phyloP scores from a whole-genome alignment of 2,113 vertebrate genomes.

The Amia ocellicauda region DNA sequence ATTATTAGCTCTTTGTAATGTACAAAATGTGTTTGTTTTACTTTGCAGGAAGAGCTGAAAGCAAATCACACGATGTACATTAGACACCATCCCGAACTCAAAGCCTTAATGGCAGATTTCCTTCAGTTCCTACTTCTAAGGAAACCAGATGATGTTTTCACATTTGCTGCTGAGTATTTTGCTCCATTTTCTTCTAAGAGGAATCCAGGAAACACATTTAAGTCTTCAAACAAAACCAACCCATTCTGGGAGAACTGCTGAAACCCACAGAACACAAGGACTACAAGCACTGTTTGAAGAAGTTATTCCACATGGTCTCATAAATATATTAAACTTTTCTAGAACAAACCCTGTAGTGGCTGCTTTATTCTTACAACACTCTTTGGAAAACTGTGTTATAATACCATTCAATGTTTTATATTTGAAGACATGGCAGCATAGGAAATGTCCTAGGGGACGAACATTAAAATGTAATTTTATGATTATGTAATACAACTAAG shows the following conservation, averaged over 20 bases:
- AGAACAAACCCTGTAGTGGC: background rate
- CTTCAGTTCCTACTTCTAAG: constrained; percentile 80
- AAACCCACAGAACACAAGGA: background rate
- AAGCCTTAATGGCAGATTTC: constrained; percentile 76
- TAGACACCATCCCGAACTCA: constrained; percentile 77
- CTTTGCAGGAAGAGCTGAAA: constrained; percentile 73
- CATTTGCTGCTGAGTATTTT: constrained; percentile 80
- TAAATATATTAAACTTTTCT: background rate
- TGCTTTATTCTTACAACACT: background rate
- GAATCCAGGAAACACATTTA: constrained; percentile 11
- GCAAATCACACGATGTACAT: constrained; percentile 68
- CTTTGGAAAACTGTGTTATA: too few relatives aligned
- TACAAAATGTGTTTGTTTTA: too few relatives aligned
- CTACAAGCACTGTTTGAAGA: background rate
- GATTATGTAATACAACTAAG: too few relatives aligned
- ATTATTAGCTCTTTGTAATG: too few relatives aligned
- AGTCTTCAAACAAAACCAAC: constrained; percentile 12
- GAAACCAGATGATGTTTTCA: constrained; percentile 72
- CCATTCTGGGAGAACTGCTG: background rate
- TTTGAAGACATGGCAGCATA: too few relatives aligned
- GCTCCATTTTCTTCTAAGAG: constrained; percentile 46
- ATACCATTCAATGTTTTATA: too few relatives aligned
- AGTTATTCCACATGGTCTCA: background rate
- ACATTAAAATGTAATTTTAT: too few relatives aligned
- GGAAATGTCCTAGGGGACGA: too few relatives aligned